Evolutionary conservation across 2,113 vertebrate genomes (phyloP), one percentile per base, ranked within the genome.

Genomic region (Ophthalmolycus amberensis): DNA sequence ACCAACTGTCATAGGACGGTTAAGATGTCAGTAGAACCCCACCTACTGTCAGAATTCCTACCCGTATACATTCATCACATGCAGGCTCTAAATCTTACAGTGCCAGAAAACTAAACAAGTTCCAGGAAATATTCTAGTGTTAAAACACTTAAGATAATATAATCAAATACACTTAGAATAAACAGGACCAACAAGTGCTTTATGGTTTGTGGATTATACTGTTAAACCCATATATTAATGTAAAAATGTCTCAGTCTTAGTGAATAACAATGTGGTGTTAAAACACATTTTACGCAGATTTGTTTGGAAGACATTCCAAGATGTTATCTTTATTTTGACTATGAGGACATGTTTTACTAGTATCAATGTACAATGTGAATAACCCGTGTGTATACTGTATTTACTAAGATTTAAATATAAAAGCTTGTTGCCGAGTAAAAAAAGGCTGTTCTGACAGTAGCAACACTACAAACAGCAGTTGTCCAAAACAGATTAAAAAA

Each of bases 381-480:
- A 40, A 27, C 16, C 15, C 56, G 16, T 25, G 16, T 48, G 50
- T 29, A 71, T 25, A 66, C 15, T 37, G 2, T 18, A 14, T 42
- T 63, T 27, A 50, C 8, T n/a, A 18, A 27, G 46, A 58, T 73
- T 42, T 25, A 64, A n/a, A 58, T 14, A 4, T 10, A 56, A 63
- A 38, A 29, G 29, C 65, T 29, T 77, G 29, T 77, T 50, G 20
- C 18, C 9, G 3, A 25, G n/a, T n/a, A n/a, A 29, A n/a, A 42
- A 22, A 67, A 18, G 0, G 11, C 54, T 1, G 9, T 15, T 68
- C 34, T 22, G 59, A 84, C 76, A 75, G 80, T 82, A 89, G 84
- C 86, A 81, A 69, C 20, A 50, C 52, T 11, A 59, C 42, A 65
- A 48, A 85, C 34, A 80, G 58, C 64, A 72, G 64, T 77, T 85